phyloP scores from a whole-genome alignment of 2,888 invertebrate genomes.

The Leptodirus hochenwartii region DNA sequence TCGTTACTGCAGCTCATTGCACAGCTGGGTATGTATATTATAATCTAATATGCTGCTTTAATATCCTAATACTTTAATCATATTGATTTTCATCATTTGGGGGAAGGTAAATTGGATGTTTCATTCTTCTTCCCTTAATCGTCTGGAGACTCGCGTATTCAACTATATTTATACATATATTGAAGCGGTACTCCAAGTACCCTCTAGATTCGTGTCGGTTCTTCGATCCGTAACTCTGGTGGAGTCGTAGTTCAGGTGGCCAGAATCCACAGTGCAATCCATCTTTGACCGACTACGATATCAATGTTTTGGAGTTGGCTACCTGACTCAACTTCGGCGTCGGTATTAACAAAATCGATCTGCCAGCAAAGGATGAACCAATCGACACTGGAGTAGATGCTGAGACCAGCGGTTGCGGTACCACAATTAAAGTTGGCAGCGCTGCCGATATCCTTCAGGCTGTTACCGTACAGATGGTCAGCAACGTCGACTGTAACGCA shows the following conservation, averaged over 20 bases:
- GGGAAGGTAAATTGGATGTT: background rate
- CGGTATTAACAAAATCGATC: no score
- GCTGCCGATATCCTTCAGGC: slow-evolving; percentile 9
- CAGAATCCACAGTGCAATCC: slow-evolving; percentile 4
- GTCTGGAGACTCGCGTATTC: background rate
- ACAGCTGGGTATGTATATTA: slow-evolving; percentile 11
- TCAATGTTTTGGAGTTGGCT: no score
- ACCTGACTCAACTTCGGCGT: no score
- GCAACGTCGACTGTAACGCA: slow-evolving; percentile 8
- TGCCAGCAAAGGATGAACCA: no score
- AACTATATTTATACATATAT: no score
- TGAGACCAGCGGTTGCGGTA: slow-evolving; percentile 7
- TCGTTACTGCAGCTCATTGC: slow-evolving; percentile 19
- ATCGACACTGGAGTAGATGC: slow-evolving; percentile 4
- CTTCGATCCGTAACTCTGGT: slow-evolving; percentile 3
- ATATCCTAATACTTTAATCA: no score
- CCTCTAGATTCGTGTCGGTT: slow-evolving; percentile 6
- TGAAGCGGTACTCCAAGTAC: no score
- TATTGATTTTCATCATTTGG: no score
- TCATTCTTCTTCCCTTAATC: background rate
- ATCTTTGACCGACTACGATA: no score
- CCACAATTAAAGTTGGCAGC: slow-evolving; percentile 5
- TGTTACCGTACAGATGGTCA: slow-evolving; percentile 11
- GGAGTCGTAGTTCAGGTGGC: slow-evolving; percentile 8
- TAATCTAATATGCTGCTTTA: no score